Conservation (phyloP, 2,113 vertebrate species). For the Glaucidium brasilianum region DNA sequence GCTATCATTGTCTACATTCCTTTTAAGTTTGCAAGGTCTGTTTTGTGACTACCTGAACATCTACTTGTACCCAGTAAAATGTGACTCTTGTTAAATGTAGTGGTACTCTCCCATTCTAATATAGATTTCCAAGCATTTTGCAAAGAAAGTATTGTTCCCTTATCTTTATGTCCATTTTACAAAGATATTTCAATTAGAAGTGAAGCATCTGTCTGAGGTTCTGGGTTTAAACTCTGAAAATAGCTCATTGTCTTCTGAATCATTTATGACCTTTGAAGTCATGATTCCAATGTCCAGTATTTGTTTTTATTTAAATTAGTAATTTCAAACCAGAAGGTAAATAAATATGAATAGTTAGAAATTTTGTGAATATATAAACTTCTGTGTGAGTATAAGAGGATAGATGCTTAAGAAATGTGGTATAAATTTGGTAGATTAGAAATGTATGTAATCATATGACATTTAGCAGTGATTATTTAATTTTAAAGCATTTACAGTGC, state of each 20-base stretch:
- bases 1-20: not conserved
- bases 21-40: not conserved
- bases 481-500: conserved; percentile 34
- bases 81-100: not conserved
- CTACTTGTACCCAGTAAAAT: not conserved
- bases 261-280: not conserved
- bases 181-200: not conserved
- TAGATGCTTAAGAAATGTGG: not conserved
- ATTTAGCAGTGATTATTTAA: conserved; percentile 38
- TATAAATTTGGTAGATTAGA: not conserved
- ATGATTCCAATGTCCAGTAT: not conserved
- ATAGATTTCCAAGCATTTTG: not conserved
- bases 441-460: not conserved
- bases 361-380: not conserved
- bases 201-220: not conserved
- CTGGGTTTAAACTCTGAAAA: not conserved
- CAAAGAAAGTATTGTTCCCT: not conserved
- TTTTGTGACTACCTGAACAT: not conserved
- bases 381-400: not conserved
- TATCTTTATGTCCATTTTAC: not conserved
- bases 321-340: not conserved
- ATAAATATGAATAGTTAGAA: not conserved
- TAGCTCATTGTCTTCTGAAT: not conserved
- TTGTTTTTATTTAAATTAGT: not conserved
- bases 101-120: not conserved